phyloP scores from a whole-genome alignment of 2,113 vertebrate species.

The Cheirogaleus medius region DNA sequence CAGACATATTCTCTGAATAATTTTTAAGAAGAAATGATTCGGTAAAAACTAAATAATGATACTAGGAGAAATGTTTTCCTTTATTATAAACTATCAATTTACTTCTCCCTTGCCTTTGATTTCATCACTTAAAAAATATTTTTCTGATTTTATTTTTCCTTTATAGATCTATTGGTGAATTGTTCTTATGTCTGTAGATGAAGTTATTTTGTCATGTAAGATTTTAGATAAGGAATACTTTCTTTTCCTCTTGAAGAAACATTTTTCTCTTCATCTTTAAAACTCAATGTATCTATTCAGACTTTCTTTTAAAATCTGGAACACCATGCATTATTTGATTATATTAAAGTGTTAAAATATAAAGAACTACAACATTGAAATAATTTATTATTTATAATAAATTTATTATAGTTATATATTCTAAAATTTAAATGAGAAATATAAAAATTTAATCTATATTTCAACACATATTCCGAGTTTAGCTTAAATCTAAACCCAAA shows the following conservation, averaged over 20 bases:
- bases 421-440: conserved; percentile 15
- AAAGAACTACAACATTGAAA: neutral
- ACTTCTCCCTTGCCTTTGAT: neutral
- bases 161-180: neutral
- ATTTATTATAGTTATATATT: neutral
- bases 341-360: conserved; percentile 30
- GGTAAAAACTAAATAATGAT: neutral
- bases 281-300: neutral
- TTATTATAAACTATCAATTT: neutral
- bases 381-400: neutral
- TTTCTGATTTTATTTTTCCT: neutral
- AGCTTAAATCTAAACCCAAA: neutral
- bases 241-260: neutral
- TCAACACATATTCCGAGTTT: neutral
- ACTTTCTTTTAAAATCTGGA: conserved; percentile 17
- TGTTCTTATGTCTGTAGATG: neutral
- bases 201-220: neutral
- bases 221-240: neutral
- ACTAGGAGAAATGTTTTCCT: neutral
- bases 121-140: conserved; percentile 26
- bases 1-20: neutral
- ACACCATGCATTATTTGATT: neutral
- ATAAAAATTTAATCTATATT: neutral
- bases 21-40: neutral
- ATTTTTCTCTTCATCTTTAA: conserved; percentile 24